A percentile compares a stretch with the other conserved stretches of the same genome.
These are phyloP conservation scores for Megalonaias nervosa DNA, from an alignment of 1,140 invertebrate genomes.

Conservation along the genomic window DNA sequence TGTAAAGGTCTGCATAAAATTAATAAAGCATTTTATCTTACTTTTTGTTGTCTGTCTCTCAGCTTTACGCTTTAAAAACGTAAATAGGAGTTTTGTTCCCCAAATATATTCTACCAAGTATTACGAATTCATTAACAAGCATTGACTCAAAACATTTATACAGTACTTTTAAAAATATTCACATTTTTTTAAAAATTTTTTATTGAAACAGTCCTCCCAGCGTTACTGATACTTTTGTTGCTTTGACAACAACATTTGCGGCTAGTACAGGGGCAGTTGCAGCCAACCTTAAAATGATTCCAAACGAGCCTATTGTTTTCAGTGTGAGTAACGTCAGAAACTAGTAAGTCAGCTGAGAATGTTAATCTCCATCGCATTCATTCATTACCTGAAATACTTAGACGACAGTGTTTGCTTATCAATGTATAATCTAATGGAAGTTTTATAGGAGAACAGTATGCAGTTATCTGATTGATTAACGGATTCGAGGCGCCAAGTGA, in stretches of 20 bases:
- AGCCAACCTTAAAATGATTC: constrained; percentile 58
- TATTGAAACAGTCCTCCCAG: constrained; percentile 43
- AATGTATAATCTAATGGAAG: too few species aligned
- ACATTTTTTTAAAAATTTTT: too few species aligned
- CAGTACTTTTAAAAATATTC: neutral
- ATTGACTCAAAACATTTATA: neutral
- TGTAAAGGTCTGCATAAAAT: too few species aligned
- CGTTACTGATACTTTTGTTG: constrained; percentile 51
- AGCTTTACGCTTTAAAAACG: too few species aligned
- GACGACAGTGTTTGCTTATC: neutral
- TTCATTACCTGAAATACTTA: constrained; percentile 9
- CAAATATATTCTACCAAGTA: neutral
- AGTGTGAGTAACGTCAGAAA: constrained; percentile 34
- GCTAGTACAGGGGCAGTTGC: constrained; percentile 47
- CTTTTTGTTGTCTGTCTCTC: too few species aligned
- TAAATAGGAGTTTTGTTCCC: too few species aligned
- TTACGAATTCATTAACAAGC: neutral
- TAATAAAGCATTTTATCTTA: too few species aligned
- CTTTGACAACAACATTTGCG: constrained; percentile 49
- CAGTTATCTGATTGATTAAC: too few species aligned
- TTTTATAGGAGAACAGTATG: too few species aligned
- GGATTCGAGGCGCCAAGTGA: too few species aligned
- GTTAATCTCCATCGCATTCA: neutral
- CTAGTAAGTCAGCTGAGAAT: too few species aligned
- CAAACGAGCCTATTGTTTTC: constrained; percentile 60